Percentiles rank a stretch among this genome's conserved stretches.
Evolutionary conservation across 2,888 invertebrate species (phyloP).

Genomic region (Colostygia pectinataria): DNA sequence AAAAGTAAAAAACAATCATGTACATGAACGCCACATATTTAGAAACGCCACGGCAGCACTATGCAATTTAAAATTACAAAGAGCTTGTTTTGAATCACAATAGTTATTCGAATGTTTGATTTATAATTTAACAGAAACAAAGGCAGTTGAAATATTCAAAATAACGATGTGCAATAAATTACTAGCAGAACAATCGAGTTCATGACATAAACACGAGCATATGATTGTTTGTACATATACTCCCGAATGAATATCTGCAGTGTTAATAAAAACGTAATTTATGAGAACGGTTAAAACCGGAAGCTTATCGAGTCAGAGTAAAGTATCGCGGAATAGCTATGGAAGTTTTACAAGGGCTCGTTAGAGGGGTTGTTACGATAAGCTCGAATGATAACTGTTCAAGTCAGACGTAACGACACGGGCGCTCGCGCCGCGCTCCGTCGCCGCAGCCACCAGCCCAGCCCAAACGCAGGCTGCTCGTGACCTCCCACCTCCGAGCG

Average conservation of each 20-base stretch:
- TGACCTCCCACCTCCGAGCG: slow-evolving; percentile 39
- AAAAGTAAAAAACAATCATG: too few species aligned
- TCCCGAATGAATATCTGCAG: slow-evolving; percentile 35
- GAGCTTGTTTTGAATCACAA: slow-evolving; percentile 24
- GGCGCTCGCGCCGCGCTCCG: slow-evolving; percentile 23
- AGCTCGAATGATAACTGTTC: slow-evolving; percentile 78
- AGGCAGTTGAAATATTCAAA: slow-evolving; percentile 15
- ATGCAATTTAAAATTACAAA: slow-evolving; percentile 12
- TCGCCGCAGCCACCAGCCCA: slow-evolving; percentile 20
- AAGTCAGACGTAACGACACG: slow-evolving; percentile 75
- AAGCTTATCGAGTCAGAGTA: slow-evolving; percentile 64
- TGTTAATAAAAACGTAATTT: slow-evolving; percentile 56
- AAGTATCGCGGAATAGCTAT: slow-evolving; percentile 68
- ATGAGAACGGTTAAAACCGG: slow-evolving; percentile 58
- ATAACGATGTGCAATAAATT: slow-evolving; percentile 35
- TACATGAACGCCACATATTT: too few species aligned
- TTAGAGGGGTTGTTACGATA: slow-evolving; percentile 74
- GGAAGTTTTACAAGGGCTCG: slow-evolving; percentile 76
- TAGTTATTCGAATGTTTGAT: slow-evolving; percentile 29
- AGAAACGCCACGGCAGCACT: slow-evolving; percentile 4
- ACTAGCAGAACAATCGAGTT: slow-evolving; percentile 33
- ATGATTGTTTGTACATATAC: slow-evolving; percentile 27
- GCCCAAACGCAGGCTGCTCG: slow-evolving; percentile 27
- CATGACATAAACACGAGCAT: slow-evolving; percentile 31
- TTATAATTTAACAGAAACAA: slow-evolving; percentile 30